These are phyloP conservation scores for Spheniscus mendiculus DNA, from an alignment of 2,113 vertebrate species.

Conservation along the genomic window DNA sequence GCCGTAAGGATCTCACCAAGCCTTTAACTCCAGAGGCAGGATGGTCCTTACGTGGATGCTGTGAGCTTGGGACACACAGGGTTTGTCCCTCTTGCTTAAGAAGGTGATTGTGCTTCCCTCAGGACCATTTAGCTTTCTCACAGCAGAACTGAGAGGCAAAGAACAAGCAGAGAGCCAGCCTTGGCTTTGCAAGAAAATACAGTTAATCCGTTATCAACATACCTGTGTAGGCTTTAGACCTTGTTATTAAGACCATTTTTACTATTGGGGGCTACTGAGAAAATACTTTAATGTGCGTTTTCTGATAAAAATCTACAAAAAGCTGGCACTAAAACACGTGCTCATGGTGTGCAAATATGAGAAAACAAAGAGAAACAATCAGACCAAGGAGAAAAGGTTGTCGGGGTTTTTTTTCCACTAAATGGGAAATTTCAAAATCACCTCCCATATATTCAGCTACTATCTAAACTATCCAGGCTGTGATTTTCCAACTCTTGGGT, in stretches of 20 bases:
- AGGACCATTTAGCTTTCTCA: not conserved
- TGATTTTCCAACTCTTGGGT: not conserved
- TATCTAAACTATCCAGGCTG: not conserved
- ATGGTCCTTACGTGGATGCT: not conserved
- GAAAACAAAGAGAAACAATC: not conserved
- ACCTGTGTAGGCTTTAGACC: not conserved
- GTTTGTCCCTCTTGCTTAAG: not conserved
- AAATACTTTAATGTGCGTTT: not conserved
- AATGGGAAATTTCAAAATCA: not conserved
- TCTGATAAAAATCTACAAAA: not conserved
- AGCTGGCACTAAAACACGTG: not conserved
- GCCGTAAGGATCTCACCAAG: not conserved
- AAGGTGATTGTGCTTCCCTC: not conserved
- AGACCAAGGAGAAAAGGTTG: not conserved
- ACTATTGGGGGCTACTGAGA: not conserved
- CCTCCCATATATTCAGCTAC: not conserved
- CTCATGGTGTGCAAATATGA: not conserved
- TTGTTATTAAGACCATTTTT: not conserved
- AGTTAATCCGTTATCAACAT: not conserved
- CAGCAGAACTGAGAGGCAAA: not conserved
- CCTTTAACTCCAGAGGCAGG: not conserved
- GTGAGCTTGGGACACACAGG: not conserved
- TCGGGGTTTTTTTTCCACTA: not conserved
- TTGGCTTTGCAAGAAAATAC: not conserved
- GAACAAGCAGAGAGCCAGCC: not conserved